phyloP scores from a whole-genome alignment of 35 echinoderm and acorn worm genomes.

The Apostichopus californicus region DNA sequence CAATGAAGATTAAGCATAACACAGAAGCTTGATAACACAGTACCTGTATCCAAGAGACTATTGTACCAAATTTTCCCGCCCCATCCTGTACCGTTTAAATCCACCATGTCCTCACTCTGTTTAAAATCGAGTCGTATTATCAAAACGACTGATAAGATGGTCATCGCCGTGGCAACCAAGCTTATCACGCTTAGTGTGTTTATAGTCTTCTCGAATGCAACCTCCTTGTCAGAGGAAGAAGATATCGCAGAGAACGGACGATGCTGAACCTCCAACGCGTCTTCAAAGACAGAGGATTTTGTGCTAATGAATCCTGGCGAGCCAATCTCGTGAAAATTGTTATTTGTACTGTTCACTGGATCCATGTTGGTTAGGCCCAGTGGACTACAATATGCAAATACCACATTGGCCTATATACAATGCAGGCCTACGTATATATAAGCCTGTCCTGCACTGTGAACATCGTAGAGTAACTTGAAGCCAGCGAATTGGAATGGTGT shows the following conservation, averaged over 20 bases:
- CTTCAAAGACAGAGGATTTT: constrained; percentile 55
- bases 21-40: constrained; percentile 83
- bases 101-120: constrained; percentile 45
- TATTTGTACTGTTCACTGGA: neutral
- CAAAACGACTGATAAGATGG: constrained; percentile 69
- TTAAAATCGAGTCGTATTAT: constrained; percentile 70
- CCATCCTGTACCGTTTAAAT: constrained; percentile 14
- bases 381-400: no score
- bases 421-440: no score
- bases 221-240: constrained; percentile 37
- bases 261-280: constrained; percentile 55
- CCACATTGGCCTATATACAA: no score
- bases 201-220: constrained; percentile 66
- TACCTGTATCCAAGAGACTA: constrained; percentile 69
- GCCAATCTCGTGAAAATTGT: constrained; percentile 27
- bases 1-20: constrained; percentile 83
- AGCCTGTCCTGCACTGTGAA: no score
- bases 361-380: neutral
- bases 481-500: neutral
- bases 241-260: constrained; percentile 42
- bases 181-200: constrained; percentile 71
- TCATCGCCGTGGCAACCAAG: constrained; percentile 63
- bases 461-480: neutral
- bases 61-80: constrained; percentile 60
- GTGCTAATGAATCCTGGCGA: constrained; percentile 41